Conservation (phyloP, 2,888 invertebrate species). For the Eilema griseolum region DNA sequence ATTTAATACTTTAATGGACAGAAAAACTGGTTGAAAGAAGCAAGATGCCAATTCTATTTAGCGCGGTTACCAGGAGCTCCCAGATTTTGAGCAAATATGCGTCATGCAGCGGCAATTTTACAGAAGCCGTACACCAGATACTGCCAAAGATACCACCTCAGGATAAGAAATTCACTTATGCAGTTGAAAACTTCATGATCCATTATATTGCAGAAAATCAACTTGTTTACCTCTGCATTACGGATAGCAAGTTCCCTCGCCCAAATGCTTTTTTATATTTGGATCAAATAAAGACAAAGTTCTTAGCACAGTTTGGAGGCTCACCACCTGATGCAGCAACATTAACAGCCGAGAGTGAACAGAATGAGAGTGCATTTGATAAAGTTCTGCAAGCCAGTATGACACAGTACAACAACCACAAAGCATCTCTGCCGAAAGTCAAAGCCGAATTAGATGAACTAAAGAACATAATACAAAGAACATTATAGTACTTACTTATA, state of each 20-base stretch:
- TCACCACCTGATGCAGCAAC: background rate
- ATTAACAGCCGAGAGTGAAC: background rate
- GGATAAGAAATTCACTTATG: constrained; percentile 8
- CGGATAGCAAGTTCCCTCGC: background rate
- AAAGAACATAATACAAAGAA: no score
- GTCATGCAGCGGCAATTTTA: constrained; percentile 13
- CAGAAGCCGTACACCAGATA: constrained; percentile 8
- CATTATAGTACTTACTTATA: no score
- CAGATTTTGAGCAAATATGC: constrained; percentile 11
- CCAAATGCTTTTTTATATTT: constrained; percentile 16
- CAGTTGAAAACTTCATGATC: constrained; percentile 1
- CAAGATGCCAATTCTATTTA: constrained; percentile 23
- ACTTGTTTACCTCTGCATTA: constrained; percentile 18
- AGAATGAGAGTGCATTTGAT: background rate
- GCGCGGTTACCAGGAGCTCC: constrained; percentile 9
- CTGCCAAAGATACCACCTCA: constrained; percentile 14
- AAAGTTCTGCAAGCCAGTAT: constrained; percentile 15
- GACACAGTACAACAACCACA: constrained; percentile 17
- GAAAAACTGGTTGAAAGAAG: background rate
- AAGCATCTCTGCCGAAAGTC: background rate
- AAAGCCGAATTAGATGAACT: constrained; percentile 7
- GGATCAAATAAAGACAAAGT: constrained; percentile 7
- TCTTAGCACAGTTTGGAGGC: background rate
- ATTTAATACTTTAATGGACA: background rate
- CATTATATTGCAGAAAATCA: constrained; percentile 15